Base-by-base conservation (phyloP, 1,140 invertebrate species). In the Plodia interpunctella region DNA sequence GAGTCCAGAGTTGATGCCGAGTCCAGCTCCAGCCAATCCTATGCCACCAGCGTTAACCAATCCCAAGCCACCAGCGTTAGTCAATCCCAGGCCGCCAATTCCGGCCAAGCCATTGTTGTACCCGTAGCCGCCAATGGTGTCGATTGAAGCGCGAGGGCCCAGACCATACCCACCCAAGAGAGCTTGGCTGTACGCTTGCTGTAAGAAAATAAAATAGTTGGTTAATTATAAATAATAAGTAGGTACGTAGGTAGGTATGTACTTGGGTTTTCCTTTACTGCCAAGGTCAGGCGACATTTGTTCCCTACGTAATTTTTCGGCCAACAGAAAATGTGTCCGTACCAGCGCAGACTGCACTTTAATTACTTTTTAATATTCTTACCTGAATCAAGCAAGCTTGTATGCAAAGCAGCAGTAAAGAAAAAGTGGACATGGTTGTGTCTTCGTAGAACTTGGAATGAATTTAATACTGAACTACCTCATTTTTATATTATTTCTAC, bases 381-480 rank as follows among this genome's bases (percentile, higher is more conserved):
- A 65, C 63, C 63, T 65, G 63, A 28, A 65, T 17, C 15, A 65
- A 32, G 57, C 56, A 65, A 56, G 59, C 63, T 19, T 65, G 63
- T 57, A 66, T 54, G 57, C 64, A 66, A 17, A 66, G 64, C 19
- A 66, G 11, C 20, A 61, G 6, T 30, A 65, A 62, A 19, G 44
- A 30, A 44, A 62, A 65, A 17, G 59, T 44, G 51, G 59, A 65
- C 63, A 66, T 66, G 55, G 30, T 61, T 57, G 10, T 13, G 20
- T 51, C 2, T 53, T 21, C 2, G 19, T 25, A 18, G 51, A 53
- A 53, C 51, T 21, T n/a, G n/a, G 51, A 53, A 53, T 44, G 15
- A 44, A 15, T 44, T 44, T 44, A 13, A 15, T 5, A 10, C 2
- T 3, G 5, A 25, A 10, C 3, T 1, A 2, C 15, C 8, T 25